phyloP scores from a whole-genome alignment of 64 coral and sea anemone genomes.

The Orbicella faveolata region DNA sequence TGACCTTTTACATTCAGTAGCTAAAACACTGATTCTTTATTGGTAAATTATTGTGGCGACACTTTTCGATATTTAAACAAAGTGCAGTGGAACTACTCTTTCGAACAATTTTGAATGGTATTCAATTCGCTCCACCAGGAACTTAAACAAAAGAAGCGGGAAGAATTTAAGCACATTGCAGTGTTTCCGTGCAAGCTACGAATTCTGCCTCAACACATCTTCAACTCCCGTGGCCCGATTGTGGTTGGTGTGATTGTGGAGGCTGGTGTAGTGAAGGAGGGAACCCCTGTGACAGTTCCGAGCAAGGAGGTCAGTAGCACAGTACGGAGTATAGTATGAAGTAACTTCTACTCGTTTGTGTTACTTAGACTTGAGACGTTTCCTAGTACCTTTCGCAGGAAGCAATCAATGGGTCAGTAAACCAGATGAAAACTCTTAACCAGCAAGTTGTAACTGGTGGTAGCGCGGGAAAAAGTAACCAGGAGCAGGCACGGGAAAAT shows the following conservation, averaged over 20 bases:
- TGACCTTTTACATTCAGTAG: no score
- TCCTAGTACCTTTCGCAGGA: neutral
- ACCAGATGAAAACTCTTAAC: no score
- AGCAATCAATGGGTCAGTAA: no score
- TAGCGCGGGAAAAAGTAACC: no score
- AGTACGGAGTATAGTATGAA: neutral
- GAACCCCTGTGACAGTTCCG: slow-evolving; percentile 82
- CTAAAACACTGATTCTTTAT: no score
- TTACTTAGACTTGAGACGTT: neutral
- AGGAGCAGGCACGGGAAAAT: no score
- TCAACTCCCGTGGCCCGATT: slow-evolving; percentile 85
- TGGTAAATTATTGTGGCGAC: no score
- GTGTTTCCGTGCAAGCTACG: slow-evolving; percentile 97
- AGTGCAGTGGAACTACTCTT: no score
- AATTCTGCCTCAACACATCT: slow-evolving; percentile 89
- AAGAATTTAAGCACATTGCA: slow-evolving; percentile 91
- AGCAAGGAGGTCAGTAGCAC: slow-evolving; percentile 66
- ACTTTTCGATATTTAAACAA: no score
- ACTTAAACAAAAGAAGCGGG: slow-evolving; percentile 93
- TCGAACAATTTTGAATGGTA: no score
- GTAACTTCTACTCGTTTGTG: neutral
- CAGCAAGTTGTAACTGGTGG: no score
- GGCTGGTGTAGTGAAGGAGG: slow-evolving; percentile 88
- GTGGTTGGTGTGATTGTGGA: slow-evolving; percentile 80
- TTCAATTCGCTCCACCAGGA: slow-evolving; percentile 54